These are phyloP conservation scores for Dascillus cervinus DNA, from an alignment of 2,888 invertebrate species.

Conservation along the genomic window DNA sequence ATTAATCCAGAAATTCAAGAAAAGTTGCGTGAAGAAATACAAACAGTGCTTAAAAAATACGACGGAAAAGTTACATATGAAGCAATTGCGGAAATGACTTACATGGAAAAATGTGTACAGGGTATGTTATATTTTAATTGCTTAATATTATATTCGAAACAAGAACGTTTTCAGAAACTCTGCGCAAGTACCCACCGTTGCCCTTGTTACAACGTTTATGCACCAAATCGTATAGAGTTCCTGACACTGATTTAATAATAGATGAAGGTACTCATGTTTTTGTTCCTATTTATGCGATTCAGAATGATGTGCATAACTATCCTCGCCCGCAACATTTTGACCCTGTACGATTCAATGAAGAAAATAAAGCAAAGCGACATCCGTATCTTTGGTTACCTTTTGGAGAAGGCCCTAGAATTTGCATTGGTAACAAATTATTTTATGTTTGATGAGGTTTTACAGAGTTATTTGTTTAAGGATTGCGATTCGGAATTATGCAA, in stretches of 20 bases:
- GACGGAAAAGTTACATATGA: conserved; percentile 18
- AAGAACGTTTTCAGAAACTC: too few relatives aligned
- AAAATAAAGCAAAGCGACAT: conserved; percentile 46
- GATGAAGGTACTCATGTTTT: too few relatives aligned
- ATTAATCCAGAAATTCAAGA: conserved; percentile 18
- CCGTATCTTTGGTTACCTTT: conserved; percentile 50
- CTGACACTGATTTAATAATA: too few relatives aligned
- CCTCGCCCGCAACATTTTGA: too few relatives aligned
- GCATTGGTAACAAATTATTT: conserved; percentile 45
- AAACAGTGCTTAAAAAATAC: conserved; percentile 12
- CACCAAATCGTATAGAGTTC: too few relatives aligned
- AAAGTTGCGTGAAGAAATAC: conserved; percentile 18
- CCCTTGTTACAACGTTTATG: too few relatives aligned
- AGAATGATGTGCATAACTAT: too few relatives aligned
- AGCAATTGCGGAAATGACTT: conserved; percentile 18
- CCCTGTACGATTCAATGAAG: conserved; percentile 49
- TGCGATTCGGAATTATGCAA: conserved; percentile 31
- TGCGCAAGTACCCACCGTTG: too few relatives aligned
- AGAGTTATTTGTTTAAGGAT: conserved; percentile 23
- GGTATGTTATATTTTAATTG: too few relatives aligned
- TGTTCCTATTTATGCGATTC: too few relatives aligned
- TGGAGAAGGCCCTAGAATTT: conserved; percentile 51
- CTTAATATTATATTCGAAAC: too few relatives aligned
- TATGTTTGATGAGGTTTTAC: too few relatives aligned
- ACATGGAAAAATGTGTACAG: conserved; percentile 20